phyloP scores from a whole-genome alignment of 2,113 vertebrate genomes.

The Ranitomeya imitator region DNA sequence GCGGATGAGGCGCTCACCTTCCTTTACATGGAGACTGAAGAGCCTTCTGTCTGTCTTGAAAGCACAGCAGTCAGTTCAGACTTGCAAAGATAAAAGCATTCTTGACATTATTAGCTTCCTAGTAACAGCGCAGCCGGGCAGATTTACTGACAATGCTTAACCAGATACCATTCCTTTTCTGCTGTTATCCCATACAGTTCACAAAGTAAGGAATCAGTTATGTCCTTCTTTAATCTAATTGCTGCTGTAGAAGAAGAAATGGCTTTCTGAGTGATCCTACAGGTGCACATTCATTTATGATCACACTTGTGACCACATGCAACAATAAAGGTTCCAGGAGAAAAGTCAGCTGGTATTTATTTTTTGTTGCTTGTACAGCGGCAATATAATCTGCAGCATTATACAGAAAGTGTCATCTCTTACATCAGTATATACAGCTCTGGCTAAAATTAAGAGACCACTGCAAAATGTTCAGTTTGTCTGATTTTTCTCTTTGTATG shows the following conservation, averaged over 20 bases:
- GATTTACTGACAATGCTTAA: slow-evolving; percentile 32
- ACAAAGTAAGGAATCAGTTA: slow-evolving; percentile 29
- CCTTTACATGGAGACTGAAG: not conserved
- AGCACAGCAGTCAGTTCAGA: slow-evolving; percentile 41
- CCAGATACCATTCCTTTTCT: slow-evolving; percentile 34
- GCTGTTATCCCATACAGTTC: slow-evolving; percentile 8
- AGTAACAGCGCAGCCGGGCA: slow-evolving; percentile 30
- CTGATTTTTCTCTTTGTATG: too few species aligned
- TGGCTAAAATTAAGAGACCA: too few species aligned
- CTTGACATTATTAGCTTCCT: slow-evolving; percentile 41
- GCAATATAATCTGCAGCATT: not conserved
- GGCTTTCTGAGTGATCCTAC: not conserved
- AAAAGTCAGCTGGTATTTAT: not conserved
- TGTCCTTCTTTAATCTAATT: slow-evolving; percentile 3
- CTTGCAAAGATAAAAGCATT: slow-evolving; percentile 34
- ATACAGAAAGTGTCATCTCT: not conserved
- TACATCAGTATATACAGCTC: not conserved
- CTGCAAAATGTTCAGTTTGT: too few species aligned
- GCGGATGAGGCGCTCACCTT: slow-evolving; percentile 3
- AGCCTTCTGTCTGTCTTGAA: slow-evolving; percentile 24
- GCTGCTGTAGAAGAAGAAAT: not conserved
- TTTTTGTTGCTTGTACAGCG: not conserved
- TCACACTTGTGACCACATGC: not conserved
- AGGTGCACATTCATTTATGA: slow-evolving; percentile 11
- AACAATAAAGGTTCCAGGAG: not conserved